phyloP scores from a whole-genome alignment of 2,888 invertebrate genomes.

The Tiliacea aurago region DNA sequence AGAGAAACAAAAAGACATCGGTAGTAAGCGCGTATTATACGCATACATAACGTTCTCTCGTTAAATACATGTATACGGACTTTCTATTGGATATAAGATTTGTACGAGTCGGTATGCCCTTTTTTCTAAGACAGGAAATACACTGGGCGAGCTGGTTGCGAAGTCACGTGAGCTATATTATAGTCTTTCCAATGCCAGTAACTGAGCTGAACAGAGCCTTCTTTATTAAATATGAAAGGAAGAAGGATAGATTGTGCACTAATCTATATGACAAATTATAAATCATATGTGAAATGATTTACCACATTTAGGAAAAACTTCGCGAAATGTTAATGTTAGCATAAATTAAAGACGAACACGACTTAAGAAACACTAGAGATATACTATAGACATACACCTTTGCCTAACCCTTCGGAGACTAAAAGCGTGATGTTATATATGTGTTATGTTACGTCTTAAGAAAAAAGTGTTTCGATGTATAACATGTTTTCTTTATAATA shows the following conservation, averaged over 20 bases:
- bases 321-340: neutral
- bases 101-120: neutral
- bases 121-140: slow-evolving; percentile 5
- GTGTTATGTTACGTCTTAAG: too few relatives aligned
- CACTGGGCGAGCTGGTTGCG: neutral
- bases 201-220: neutral
- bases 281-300: neutral
- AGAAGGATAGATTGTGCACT: neutral
- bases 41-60: slow-evolving; percentile 45
- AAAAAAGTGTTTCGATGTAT: neutral
- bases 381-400: too few relatives aligned
- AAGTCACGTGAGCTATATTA: neutral
- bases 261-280: neutral
- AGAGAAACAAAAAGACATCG: slow-evolving; percentile 13
- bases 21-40: slow-evolving; percentile 28
- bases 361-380: too few relatives aligned
- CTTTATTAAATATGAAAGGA: neutral
- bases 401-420: neutral
- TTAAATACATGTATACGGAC: slow-evolving; percentile 18
- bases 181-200: neutral
- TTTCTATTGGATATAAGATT: slow-evolving; percentile 41
- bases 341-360: neutral
- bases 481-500: neutral
- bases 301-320: neutral
- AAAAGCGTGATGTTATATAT: neutral